A percentile compares a stretch with the other conserved stretches of the same genome.
phyloP scores from a whole-genome alignment of 2,888 invertebrate species.

The Meiosimyza decipiens region DNA sequence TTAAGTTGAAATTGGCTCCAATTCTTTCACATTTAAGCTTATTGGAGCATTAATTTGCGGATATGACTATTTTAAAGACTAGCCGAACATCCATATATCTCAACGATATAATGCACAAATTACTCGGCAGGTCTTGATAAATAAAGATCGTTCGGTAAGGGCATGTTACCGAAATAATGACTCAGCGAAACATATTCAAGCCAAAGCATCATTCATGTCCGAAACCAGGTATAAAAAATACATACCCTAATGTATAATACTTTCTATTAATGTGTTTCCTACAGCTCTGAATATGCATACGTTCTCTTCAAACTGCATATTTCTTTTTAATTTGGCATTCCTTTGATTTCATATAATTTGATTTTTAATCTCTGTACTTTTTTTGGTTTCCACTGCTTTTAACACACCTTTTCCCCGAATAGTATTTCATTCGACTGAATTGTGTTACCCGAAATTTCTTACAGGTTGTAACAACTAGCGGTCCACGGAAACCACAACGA shows the following conservation, averaged over 20 bases:
- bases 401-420: neutral
- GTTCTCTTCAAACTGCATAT: neutral
- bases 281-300: constrained; percentile 44
- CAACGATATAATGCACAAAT: constrained; percentile 29
- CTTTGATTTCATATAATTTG: neutral
- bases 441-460: constrained; percentile 42
- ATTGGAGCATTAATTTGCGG: too few relatives aligned
- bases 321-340: neutral
- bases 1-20: too few relatives aligned
- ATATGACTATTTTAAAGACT: too few relatives aligned
- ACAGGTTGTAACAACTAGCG: constrained; percentile 82
- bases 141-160: constrained; percentile 61
- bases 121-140: constrained; percentile 59
- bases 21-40: too few relatives aligned
- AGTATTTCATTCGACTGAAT: neutral
- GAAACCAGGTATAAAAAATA: constrained; percentile 55
- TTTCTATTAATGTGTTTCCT: constrained; percentile 33
- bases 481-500: constrained; percentile 82
- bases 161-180: constrained; percentile 54
- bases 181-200: constrained; percentile 38
- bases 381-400: neutral
- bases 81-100: too few relatives aligned
- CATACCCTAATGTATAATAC: constrained; percentile 43
- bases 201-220: constrained; percentile 53
- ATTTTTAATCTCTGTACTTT: neutral